Base-by-base conservation (phyloP, 2,888 invertebrate species). In the Pocota personata region DNA sequence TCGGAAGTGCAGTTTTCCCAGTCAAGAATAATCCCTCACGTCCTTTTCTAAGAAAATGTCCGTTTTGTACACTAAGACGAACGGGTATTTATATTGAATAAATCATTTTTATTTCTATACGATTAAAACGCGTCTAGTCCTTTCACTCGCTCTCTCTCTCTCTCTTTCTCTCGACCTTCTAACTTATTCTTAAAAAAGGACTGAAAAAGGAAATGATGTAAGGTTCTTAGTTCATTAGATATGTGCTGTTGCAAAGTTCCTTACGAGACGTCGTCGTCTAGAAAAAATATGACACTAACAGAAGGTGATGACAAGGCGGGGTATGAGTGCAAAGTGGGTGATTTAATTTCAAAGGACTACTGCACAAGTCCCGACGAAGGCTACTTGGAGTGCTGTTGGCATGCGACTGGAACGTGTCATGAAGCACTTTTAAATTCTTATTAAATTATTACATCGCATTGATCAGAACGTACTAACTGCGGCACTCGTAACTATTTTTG, bases 391-490 rank as follows among this genome's bases (percentile, higher is more conserved):
- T 84, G 75, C 52, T 69, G 79, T 79, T 79, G 84, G 79, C 84
- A 84, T 79, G 79, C 60, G 79, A 71, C 84, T 75, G 71, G 71
- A 84, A 79, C 84, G 84, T 79, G 84, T 76, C 84, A 30, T 64
- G 43, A 27, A 75, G 21, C 58, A 66, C 79, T 67, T 73, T 64
- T 48, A 30, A 46, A 48, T 62, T 37, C 67, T 76, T 79, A 69
- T 76, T 79, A 84, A 55, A 76, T 79, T 84, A 64, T 76, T 75
- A 55, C 64, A 62, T 57, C 32, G 55, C 12, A 12, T 32, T 67
- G 73, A 80, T 73, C 73, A 32, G 66, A 64, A 76, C 62, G 32
- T 55, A 66, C n/a, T n/a, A n/a, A n/a, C n/a, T n/a, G n/a, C n/a
- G 64, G 60, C 60, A 58, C 55, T 60, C 58, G 48, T 50, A 66